These are phyloP conservation scores for Ramazzottius varieornatus DNA, from an alignment of 2,888 invertebrate species.

Conservation along the genomic window DNA sequence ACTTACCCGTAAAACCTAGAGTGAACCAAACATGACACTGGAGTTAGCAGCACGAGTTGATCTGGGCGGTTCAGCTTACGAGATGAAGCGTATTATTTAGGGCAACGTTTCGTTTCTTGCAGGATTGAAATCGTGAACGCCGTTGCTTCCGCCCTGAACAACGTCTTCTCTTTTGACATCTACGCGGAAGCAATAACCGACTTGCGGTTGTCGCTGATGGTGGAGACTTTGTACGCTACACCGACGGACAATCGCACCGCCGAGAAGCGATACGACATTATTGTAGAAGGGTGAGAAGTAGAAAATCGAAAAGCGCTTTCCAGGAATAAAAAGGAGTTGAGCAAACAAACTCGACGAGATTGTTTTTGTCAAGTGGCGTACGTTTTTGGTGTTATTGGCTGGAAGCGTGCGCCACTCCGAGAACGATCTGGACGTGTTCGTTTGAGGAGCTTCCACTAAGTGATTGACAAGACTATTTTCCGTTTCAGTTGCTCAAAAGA, in stretches of 20 bases:
- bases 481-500: neutral
- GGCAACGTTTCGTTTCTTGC: too few species aligned
- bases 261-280: neutral
- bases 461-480: too few species aligned
- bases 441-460: too few species aligned
- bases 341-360: neutral
- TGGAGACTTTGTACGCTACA: neutral
- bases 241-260: neutral
- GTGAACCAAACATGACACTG: too few species aligned
- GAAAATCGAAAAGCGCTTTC: neutral
- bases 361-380: neutral
- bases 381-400: too few species aligned
- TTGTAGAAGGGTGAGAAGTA: neutral
- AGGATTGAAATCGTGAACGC: conserved; percentile 3
- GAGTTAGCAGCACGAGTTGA: too few species aligned
- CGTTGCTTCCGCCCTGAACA: neutral
- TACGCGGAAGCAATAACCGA: neutral
- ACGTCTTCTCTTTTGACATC: neutral
- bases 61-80: too few species aligned
- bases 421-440: neutral
- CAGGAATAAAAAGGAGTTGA: neutral
- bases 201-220: neutral
- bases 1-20: too few species aligned
- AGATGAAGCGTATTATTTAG: too few species aligned
- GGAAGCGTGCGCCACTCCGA: too few species aligned